Percentiles rank a stretch among this genome's conserved stretches.
Evolutionary conservation across 2,888 invertebrate genomes (phyloP).

Genomic region (Cosmia trapezina): DNA sequence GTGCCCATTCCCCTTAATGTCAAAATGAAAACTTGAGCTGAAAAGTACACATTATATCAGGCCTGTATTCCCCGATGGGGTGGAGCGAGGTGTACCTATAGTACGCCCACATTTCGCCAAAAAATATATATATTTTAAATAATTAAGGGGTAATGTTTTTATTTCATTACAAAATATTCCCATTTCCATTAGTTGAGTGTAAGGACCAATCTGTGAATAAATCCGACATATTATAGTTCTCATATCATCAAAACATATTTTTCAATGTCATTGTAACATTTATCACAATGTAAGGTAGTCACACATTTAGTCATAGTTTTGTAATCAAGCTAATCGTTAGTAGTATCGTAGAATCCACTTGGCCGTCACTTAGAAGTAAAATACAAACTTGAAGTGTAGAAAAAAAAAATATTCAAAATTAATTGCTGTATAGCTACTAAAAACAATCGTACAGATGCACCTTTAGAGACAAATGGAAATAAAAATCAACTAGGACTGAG

Average conservation of each 20-base stretch:
- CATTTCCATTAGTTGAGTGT: slow-evolving; percentile 75
- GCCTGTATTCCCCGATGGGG: too few relatives aligned
- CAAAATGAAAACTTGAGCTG: background rate
- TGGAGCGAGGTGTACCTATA: too few relatives aligned
- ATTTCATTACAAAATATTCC: slow-evolving; percentile 52
- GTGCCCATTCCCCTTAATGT: background rate
- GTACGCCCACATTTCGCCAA: too few relatives aligned
- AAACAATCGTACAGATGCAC: too few relatives aligned
- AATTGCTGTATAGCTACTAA: background rate
- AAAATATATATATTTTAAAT: slow-evolving; percentile 16
- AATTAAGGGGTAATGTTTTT: slow-evolving; percentile 49
- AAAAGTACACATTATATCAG: too few relatives aligned
- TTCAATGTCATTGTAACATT: slow-evolving; percentile 66
- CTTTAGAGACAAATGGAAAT: background rate
- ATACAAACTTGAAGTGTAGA: slow-evolving; percentile 40
- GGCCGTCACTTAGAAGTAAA: slow-evolving; percentile 36
- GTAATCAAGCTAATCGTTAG: slow-evolving; percentile 68
- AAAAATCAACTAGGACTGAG: too few relatives aligned
- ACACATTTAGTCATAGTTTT: slow-evolving; percentile 71
- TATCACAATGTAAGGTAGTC: slow-evolving; percentile 64
- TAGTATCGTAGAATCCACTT: slow-evolving; percentile 61
- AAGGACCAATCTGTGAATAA: slow-evolving; percentile 85
- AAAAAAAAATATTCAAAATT: background rate
- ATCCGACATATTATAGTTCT: slow-evolving; percentile 74
- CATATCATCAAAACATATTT: slow-evolving; percentile 81